A percentile compares a stretch with the other conserved stretches of the same genome.
Conservation (phyloP, 1,140 invertebrate genomes). For the Phocides pigmalion region DNA sequence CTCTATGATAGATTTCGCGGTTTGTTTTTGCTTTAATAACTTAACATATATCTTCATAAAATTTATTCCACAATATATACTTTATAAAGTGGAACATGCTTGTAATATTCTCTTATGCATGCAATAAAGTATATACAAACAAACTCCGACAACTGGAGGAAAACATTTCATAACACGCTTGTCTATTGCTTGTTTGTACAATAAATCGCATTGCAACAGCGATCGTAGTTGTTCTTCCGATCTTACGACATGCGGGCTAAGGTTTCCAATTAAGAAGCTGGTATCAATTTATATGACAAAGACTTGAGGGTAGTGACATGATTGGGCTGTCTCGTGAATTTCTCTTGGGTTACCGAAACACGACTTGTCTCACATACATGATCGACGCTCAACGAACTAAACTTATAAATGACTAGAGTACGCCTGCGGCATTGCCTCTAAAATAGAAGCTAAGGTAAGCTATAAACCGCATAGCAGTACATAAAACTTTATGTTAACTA, state of each 20-base stretch:
- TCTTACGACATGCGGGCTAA: constrained; percentile 17
- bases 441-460: too few species aligned
- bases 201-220: constrained; percentile 17
- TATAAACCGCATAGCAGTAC: too few species aligned
- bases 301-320: constrained; percentile 59
- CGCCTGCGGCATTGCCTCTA: too few species aligned
- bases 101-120: constrained; percentile 38
- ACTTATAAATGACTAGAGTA: constrained; percentile 47
- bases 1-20: too few species aligned
- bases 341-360: constrained; percentile 64
- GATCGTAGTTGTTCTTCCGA: constrained; percentile 9
- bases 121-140: constrained; percentile 37
- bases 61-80: too few species aligned
- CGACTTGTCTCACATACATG: constrained; percentile 43
- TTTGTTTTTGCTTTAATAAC: too few species aligned
- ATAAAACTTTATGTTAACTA: too few species aligned
- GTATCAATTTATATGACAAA: constrained; percentile 75
- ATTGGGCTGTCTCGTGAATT: constrained; percentile 67
- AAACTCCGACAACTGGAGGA: constrained; percentile 33
- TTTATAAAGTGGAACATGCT: background rate
- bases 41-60: too few species aligned
- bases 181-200: constrained; percentile 33
- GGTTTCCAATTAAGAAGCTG: constrained; percentile 69
- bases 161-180: constrained; percentile 39
- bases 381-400: constrained; percentile 40